A percentile compares a stretch with the other conserved stretches of the same genome.
Conservation (phyloP, 23 tunicate species). For the Halocynthia roretzi region DNA sequence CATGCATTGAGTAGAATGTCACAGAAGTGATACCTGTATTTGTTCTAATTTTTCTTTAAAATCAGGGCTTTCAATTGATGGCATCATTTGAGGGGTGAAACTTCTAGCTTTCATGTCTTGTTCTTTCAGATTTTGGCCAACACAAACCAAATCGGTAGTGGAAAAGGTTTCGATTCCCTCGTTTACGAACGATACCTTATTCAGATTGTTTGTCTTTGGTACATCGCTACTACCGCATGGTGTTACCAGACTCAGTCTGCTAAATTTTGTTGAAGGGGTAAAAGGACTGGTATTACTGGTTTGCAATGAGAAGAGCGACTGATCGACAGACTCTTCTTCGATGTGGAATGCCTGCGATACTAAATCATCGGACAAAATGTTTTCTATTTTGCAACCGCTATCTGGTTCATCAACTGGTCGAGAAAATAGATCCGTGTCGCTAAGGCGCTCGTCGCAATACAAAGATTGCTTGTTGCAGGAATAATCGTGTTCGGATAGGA, state of each 20-base stretch:
- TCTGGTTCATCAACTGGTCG: background rate
- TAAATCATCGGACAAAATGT: slow-evolving; percentile 2
- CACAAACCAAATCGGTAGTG: too few relatives aligned
- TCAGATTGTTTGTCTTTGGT: background rate
- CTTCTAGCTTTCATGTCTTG: background rate
- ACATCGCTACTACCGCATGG: background rate
- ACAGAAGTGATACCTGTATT: background rate
- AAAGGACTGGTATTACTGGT: background rate
- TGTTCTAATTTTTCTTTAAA: slow-evolving; percentile 5
- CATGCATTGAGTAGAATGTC: background rate
- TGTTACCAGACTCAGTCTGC: background rate
- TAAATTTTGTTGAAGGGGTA: slow-evolving; percentile 1
- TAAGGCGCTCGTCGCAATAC: too few relatives aligned
- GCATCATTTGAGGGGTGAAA: slow-evolving; percentile 2
- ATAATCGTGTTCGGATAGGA: background rate
- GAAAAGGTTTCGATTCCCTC: too few relatives aligned
- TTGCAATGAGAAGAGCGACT: background rate
- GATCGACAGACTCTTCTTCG: slow-evolving; percentile 6
- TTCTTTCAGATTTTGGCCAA: background rate
- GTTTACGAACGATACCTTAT: background rate
- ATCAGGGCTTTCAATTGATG: slow-evolving; percentile 1
- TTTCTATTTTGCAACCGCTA: background rate
- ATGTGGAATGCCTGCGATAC: background rate
- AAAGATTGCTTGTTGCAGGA: background rate
- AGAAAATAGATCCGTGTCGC: too few relatives aligned